Evolutionary conservation across 2,113 vertebrate genomes (phyloP), one percentile per base, ranked within the genome.

Genomic region (Menidia beryllina): DNA sequence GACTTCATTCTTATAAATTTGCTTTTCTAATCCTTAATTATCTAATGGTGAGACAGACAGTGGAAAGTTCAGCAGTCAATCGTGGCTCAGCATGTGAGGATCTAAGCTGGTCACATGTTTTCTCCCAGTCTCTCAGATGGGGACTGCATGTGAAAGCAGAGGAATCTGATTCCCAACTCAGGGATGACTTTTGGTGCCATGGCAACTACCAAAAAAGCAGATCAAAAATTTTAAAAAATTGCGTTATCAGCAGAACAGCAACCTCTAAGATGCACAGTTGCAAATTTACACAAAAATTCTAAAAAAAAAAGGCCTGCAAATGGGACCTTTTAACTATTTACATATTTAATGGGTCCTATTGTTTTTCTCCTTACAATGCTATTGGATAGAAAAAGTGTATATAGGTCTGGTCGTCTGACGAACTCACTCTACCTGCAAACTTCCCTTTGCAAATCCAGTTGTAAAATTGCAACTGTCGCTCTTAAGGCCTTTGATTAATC

Each of bases 51-150:
- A 63, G 65, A 30, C 19, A 26, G 27, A 27, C 30, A 36, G 43
- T 53, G 9, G 34, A 55, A 50, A 41, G 63, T 39, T 81, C 61
- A 77, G 15, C 20, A 45, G 69, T 72, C 51, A 82, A 45, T 11
- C 39, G 23, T 73, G 59, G 72, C 67, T 82, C 51, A 63, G 41
- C 72, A 51, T 60, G 66, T 51, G 38, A 72, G 34, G n/a, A 17
- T 51, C 4, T 55, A 27, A 69, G 36, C 53, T 55, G 39, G 21
- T 82, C 52, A 67, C 52, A 17, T 39, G 30, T 58, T 52, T 36
- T 1, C n/a, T 36, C 20, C 1, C 0, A 20, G 23, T 43, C 8
- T 75, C 14, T 61, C 56, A 23, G 27, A 8, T 14, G 25, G 56
- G 49, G 23, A 39, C 15, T 19, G 19, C 14, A 34, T 4, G 41